Percentiles rank a stretch among this genome's conserved stretches.
phyloP scores from a whole-genome alignment of 2,797 vertebrate species.

The Eurystomus glaucurus region DNA sequence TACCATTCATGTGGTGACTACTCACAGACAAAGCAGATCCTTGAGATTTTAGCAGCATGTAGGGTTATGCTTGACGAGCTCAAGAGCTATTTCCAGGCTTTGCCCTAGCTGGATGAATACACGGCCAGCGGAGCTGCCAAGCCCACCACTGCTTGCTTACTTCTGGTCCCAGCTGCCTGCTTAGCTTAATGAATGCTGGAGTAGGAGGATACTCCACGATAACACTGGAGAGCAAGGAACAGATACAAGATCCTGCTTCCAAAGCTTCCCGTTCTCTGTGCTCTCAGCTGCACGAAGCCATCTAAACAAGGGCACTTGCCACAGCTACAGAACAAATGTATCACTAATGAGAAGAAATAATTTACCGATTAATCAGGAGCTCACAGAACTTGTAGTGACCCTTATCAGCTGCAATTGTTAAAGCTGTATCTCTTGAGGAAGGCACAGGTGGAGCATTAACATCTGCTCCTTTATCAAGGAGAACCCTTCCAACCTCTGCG shows the following conservation, averaged over 20 bases:
- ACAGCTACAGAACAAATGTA: neutral
- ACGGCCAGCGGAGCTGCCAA: neutral
- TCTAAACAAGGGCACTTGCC: neutral
- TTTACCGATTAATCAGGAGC: conserved; percentile 95
- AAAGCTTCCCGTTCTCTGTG: neutral
- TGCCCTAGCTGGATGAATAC: neutral
- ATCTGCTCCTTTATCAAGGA: conserved; percentile 98
- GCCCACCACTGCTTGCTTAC: neutral
- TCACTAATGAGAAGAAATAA: neutral
- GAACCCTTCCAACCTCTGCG: conserved; percentile 97
- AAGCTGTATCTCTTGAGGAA: conserved; percentile 97
- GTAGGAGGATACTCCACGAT: neutral
- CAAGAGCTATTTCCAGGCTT: neutral
- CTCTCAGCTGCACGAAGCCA: neutral
- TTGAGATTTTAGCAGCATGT: neutral
- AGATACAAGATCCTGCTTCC: neutral
- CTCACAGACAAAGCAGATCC: neutral
- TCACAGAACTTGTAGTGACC: conserved; percentile 99
- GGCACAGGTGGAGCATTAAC: conserved; percentile 98
- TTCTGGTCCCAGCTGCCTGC: neutral
- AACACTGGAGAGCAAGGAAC: neutral
- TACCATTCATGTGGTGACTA: neutral
- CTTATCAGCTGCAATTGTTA: conserved; percentile 99
- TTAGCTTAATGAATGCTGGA: neutral
- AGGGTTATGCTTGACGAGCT: neutral